Conservation (phyloP, 2,113 vertebrate species). For the Zosterops pallidus region DNA sequence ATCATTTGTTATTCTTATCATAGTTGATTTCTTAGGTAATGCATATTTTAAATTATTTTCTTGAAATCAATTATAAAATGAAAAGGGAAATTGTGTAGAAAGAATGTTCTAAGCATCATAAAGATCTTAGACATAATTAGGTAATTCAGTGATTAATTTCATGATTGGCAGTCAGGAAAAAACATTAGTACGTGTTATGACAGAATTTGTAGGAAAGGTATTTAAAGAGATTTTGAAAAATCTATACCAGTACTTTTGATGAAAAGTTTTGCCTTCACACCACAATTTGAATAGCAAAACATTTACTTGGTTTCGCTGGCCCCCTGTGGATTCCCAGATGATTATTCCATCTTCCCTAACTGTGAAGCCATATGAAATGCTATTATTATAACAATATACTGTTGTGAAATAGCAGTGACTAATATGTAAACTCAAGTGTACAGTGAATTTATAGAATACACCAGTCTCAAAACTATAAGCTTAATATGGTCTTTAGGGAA, state of each 20-base stretch:
- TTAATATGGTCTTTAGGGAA: neutral
- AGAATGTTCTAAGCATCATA: neutral
- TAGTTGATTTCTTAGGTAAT: neutral
- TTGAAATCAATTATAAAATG: neutral
- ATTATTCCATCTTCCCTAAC: constrained; percentile 34
- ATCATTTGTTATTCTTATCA: neutral
- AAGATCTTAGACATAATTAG: neutral
- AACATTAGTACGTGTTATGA: neutral
- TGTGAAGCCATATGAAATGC: constrained; percentile 27
- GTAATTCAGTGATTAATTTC: neutral
- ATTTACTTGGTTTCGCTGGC: constrained; percentile 37
- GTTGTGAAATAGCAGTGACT: constrained; percentile 16
- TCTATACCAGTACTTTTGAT: neutral
- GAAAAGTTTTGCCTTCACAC: neutral
- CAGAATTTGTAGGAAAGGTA: neutral
- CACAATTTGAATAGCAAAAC: constrained; percentile 24
- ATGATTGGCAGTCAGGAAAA: neutral
- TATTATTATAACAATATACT: neutral
- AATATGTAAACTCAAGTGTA: constrained; percentile 10
- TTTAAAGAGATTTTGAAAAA: constrained; percentile 33
- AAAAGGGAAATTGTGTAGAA: neutral
- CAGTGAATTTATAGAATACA: neutral
- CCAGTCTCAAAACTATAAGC: neutral
- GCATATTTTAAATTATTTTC: neutral
- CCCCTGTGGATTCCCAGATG: constrained; percentile 34